Evolutionary conservation across 1,140 invertebrate genomes (phyloP), one percentile per base, ranked within the genome.

Genomic region (Saccostrea echinata): DNA sequence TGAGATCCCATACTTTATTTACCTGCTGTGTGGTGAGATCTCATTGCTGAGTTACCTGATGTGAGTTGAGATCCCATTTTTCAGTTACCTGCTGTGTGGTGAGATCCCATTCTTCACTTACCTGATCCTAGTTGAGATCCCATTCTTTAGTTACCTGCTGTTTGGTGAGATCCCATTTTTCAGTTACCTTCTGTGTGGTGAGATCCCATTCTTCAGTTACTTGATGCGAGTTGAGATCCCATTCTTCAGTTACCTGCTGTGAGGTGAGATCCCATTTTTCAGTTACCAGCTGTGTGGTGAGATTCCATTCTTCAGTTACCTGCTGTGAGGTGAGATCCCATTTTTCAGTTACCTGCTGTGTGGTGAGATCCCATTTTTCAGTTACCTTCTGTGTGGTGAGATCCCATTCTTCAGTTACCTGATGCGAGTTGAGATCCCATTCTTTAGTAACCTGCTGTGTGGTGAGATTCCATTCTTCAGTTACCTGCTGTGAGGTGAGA

Each of bases 271-370:
- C 55, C 16, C 18, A 43, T 9, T 43, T 4, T 9, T 43, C 43
- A 21, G 27, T 30, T 76, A 76, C 11, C 68, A 11, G 27, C 27
- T 12, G 27, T 76, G 68, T 35, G 13, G 24, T 76, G 68, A 30
- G 68, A 30, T 30, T 3, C 64, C 24, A 24, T 8, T 27, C 3
- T 8, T 27, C 3, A 18, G 21, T 13, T 90, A 96, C 95, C 93
- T 97, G 95, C 93, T 98, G 97, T 8, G 98, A 99, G 6, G 98
- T 99, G 33, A 99, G 96, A 95, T 99, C 98, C 98, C 98, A 99
- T 84, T 55, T 1, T 53, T 55, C 11, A 43, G 12, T n/a, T 55
- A 55, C 8, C 53, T 55, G 53, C 18, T 55, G 53, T 52, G 52
- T 52, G 9, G 11, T 55, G 53, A 11, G 53, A 11, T 52, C 4